Conservation (phyloP, 2,888 invertebrate species). For the Thera obeliscata region DNA sequence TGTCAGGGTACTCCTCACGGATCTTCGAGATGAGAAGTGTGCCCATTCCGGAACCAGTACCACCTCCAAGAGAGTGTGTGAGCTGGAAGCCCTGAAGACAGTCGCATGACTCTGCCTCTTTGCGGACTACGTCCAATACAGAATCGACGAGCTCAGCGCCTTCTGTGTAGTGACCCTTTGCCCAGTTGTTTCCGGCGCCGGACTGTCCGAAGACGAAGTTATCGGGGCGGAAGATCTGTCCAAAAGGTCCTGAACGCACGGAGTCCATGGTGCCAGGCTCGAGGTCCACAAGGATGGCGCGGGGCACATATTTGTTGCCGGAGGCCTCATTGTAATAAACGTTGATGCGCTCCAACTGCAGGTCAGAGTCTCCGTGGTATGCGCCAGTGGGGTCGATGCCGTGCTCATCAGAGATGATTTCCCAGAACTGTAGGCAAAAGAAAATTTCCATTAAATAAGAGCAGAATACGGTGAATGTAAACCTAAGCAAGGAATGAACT, state of each 20-base stretch:
- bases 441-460: constrained; percentile 88
- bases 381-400: constrained; percentile 96
- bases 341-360: constrained; percentile 96
- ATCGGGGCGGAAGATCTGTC: constrained; percentile 90
- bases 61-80: constrained; percentile 89
- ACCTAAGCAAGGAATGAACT: constrained; percentile 49
- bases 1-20: constrained; percentile 95
- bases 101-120: constrained; percentile 95
- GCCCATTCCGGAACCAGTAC: constrained; percentile 83
- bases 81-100: constrained; percentile 95
- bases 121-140: constrained; percentile 92
- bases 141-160: constrained; percentile 88
- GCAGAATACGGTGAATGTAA: constrained; percentile 41
- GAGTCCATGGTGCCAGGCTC: constrained; percentile 87
- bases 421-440: constrained; percentile 89
- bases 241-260: constrained; percentile 88
- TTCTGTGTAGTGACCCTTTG: constrained; percentile 89
- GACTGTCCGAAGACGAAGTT: constrained; percentile 89
- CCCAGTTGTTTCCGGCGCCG: constrained; percentile 86
- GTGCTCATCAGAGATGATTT: constrained; percentile 98
- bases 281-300: constrained; percentile 76
- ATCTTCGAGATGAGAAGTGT: constrained; percentile 95
- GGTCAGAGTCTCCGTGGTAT: constrained; percentile 94
- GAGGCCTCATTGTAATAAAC: constrained; percentile 98
- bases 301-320: constrained; percentile 78